Evolutionary conservation across 2,797 vertebrate species (phyloP).

Genomic region (Siniperca scherzeri): DNA sequence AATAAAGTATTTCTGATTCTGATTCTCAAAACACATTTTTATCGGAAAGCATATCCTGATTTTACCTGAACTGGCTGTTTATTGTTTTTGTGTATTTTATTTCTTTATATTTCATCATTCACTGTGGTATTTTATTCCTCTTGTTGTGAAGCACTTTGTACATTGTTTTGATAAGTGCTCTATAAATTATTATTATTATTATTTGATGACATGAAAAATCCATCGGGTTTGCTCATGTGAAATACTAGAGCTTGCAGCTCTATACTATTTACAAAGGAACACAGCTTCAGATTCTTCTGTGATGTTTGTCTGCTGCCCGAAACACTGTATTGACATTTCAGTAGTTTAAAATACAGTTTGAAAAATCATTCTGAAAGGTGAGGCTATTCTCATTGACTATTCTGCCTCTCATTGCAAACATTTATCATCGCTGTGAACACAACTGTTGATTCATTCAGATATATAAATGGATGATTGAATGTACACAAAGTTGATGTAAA

Average conservation of each 20-base stretch:
- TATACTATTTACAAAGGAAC: constrained; percentile 16
- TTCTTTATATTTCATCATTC: too few relatives aligned
- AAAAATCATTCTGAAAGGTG: constrained; percentile 2
- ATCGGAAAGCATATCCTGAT: too few relatives aligned
- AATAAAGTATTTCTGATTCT: too few relatives aligned
- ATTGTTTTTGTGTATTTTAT: too few relatives aligned
- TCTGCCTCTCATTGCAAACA: constrained; percentile 8
- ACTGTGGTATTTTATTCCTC: too few relatives aligned
- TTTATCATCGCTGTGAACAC: not conserved
- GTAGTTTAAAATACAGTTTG: not conserved
- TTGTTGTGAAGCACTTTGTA: too few relatives aligned
- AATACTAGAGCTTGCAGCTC: constrained; percentile 27
- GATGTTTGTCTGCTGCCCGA: constrained; percentile 32
- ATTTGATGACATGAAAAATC: constrained; percentile 40
- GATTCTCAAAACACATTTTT: too few relatives aligned
- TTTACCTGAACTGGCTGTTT: too few relatives aligned
- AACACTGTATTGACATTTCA: constrained; percentile 13
- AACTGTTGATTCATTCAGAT: not conserved
- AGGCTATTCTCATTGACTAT: not conserved
- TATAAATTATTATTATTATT: too few relatives aligned
- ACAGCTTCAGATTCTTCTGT: constrained; percentile 28
- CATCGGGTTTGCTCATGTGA: constrained; percentile 28
- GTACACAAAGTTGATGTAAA: not conserved
- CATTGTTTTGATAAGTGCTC: too few relatives aligned
- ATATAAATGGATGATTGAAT: not conserved